Conservation (phyloP, 2,888 invertebrate species). For the Acleris holmiana region DNA sequence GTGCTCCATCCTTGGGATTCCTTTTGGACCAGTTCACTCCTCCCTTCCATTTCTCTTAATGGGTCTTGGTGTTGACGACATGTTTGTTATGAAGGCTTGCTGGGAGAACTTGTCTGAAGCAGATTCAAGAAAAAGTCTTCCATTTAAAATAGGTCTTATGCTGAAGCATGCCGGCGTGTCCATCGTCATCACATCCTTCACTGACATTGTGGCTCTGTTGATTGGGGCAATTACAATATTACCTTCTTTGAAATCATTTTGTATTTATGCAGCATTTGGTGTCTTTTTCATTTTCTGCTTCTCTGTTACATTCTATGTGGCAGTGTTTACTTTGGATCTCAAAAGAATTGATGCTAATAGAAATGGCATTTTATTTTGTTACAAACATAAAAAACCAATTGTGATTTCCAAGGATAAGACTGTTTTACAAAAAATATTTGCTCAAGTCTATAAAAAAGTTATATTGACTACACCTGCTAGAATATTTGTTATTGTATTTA, state of each 20-base stretch:
- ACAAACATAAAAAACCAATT: conserved; percentile 83
- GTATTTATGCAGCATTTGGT: conserved; percentile 91
- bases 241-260: conserved; percentile 92
- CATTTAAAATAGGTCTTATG: conserved; percentile 88
- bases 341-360: conserved; percentile 85
- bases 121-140: conserved; percentile 79
- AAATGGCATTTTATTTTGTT: conserved; percentile 88
- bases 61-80: conserved; percentile 93
- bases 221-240: conserved; percentile 92
- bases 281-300: conserved; percentile 90
- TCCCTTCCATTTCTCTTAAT: conserved; percentile 92
- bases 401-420: conserved; percentile 82
- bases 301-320: conserved; percentile 92
- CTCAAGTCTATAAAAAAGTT: conserved; percentile 85
- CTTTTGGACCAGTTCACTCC: conserved; percentile 92
- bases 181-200: conserved; percentile 92
- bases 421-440: conserved; percentile 84
- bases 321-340: conserved; percentile 90
- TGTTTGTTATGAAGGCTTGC: conserved; percentile 93
- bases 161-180: conserved; percentile 92
- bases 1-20: conserved; percentile 88
- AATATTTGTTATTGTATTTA: conserved; percentile 85
- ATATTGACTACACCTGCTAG: conserved; percentile 88
- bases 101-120: conserved; percentile 87
- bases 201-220: conserved; percentile 91